phyloP scores from a whole-genome alignment of 2,888 invertebrate genomes.

The Hyles lineata region DNA sequence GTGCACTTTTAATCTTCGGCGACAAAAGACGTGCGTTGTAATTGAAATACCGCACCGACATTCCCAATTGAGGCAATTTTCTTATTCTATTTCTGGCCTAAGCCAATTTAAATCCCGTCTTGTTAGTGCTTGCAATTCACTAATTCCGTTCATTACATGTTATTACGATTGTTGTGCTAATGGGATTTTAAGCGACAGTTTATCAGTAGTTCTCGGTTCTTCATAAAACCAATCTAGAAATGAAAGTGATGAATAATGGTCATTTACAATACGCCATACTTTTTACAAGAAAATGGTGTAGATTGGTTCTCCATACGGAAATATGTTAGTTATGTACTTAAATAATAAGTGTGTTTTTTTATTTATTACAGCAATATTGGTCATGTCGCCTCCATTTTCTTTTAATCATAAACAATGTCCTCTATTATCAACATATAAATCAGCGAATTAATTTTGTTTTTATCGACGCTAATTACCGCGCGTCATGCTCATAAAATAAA shows the following conservation, averaged over 20 bases:
- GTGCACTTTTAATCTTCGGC: constrained; percentile 3
- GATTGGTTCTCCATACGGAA: too few species aligned
- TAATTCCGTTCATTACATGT: constrained; percentile 37
- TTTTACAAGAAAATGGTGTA: too few species aligned
- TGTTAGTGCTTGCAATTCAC: constrained; percentile 40
- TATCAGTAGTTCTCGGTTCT: background rate
- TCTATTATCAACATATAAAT: background rate
- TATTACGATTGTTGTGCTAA: constrained; percentile 30
- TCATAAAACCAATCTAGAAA: background rate
- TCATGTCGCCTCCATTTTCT: too few species aligned
- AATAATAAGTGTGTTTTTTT: too few species aligned
- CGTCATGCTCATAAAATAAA: background rate
- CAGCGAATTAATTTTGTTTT: background rate
- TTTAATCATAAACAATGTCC: too few species aligned
- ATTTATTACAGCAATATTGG: too few species aligned
- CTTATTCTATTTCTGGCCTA: constrained; percentile 55
- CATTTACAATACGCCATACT: too few species aligned
- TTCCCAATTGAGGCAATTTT: constrained; percentile 53
- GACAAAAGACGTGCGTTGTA: constrained; percentile 34
- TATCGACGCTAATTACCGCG: constrained; percentile 1
- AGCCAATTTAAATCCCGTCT: constrained; percentile 47
- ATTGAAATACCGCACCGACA: constrained; percentile 50
- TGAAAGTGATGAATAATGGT: background rate
- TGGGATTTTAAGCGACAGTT: background rate
- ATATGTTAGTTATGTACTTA: too few species aligned